A percentile compares a stretch with the other conserved stretches of the same genome.
These are phyloP conservation scores for Ichneumon xanthorius DNA, from an alignment of 2,888 invertebrate genomes.

Conservation along the genomic window DNA sequence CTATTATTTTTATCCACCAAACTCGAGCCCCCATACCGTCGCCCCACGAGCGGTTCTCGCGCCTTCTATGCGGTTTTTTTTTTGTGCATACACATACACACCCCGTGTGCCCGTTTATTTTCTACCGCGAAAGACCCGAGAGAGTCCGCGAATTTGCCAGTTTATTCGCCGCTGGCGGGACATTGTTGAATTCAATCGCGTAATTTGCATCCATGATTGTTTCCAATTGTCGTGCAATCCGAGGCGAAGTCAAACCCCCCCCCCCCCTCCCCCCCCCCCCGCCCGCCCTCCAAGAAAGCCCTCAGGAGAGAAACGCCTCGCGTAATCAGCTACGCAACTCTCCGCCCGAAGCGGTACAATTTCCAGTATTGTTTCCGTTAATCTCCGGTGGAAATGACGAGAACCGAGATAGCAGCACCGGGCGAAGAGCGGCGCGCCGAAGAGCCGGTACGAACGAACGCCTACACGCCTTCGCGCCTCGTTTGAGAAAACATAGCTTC, in stretches of 20 bases:
- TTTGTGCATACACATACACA: neutral
- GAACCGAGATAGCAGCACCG: conserved; percentile 30
- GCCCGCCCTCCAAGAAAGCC: neutral
- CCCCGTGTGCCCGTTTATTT: neutral
- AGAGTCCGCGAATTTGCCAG: neutral
- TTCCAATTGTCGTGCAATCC: conserved; percentile 36
- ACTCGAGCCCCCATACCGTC: conserved; percentile 25
- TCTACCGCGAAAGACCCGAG: neutral
- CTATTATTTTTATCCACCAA: conserved; percentile 72
- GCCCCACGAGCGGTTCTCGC: conserved; percentile 31
- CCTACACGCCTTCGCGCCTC: conserved; percentile 42
- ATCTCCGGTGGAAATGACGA: conserved; percentile 24
- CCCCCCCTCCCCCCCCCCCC: neutral
- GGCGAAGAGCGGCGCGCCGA: neutral
- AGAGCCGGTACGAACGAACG: conserved; percentile 43
- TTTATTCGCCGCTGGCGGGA: neutral
- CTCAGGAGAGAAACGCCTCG: neutral
- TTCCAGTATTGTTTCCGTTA: conserved; percentile 56
- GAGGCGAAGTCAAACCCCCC: neutral
- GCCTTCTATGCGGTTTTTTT: conserved; percentile 36
- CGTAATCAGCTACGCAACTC: conserved; percentile 22
- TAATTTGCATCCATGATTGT: conserved; percentile 55
- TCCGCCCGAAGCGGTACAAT: conserved; percentile 10
- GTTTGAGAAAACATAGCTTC: conserved; percentile 39
- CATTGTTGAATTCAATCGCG: conserved; percentile 40